Evolutionary conservation across 2,797 vertebrate genomes (phyloP).

Genomic region (Erpetoichthys calabaricus): DNA sequence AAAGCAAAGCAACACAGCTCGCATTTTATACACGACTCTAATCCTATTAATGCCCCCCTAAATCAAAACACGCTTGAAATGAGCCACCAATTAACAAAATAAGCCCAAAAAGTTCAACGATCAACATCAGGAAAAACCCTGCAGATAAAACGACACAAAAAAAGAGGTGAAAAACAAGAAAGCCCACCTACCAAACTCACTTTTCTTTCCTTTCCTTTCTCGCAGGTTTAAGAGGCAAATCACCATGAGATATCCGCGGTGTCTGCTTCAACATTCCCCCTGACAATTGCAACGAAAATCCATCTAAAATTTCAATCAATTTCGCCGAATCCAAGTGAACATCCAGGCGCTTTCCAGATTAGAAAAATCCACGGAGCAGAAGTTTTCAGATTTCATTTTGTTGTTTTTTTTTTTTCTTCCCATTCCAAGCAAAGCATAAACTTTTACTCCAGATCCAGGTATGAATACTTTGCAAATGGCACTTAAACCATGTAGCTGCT

Average conservation of each 20-base stretch:
- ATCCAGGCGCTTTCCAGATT: conserved; percentile 17
- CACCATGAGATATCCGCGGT: conserved; percentile 23
- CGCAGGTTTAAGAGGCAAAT: conserved; percentile 25
- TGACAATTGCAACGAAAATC: conserved; percentile 51
- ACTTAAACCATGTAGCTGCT: too few species aligned
- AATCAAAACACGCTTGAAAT: too few species aligned
- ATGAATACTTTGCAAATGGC: too few species aligned
- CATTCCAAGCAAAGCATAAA: background rate
- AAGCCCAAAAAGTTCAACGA: too few species aligned
- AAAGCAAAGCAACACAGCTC: too few species aligned
- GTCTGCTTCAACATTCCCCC: conserved; percentile 30
- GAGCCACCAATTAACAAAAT: too few species aligned
- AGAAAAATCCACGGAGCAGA: background rate
- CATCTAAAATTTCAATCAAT: conserved; percentile 66
- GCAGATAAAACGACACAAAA: too few species aligned
- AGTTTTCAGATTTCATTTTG: conserved; percentile 9
- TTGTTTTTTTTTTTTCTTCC: conserved; percentile 10
- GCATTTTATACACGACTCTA: too few species aligned
- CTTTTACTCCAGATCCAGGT: too few species aligned
- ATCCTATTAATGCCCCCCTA: too few species aligned
- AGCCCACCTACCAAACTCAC: conserved; percentile 21
- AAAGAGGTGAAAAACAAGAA: too few species aligned
- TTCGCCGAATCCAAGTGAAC: conserved; percentile 51
- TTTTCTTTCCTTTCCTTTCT: conserved; percentile 50
- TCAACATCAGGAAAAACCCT: too few species aligned